These are phyloP conservation scores for Clarias gariepinus DNA, from an alignment of 2,113 vertebrate genomes.

Conservation along the genomic window DNA sequence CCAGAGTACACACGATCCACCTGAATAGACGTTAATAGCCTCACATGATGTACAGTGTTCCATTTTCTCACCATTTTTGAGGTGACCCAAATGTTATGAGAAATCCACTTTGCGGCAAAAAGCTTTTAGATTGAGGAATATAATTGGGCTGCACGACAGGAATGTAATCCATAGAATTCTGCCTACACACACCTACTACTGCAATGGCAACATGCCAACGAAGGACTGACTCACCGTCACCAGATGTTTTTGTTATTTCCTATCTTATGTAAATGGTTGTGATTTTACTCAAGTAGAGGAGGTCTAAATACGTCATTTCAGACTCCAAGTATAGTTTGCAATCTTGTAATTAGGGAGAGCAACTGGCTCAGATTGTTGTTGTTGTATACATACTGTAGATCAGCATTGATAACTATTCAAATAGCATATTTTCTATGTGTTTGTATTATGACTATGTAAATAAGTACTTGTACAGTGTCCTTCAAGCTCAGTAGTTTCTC, in stretches of 20 bases:
- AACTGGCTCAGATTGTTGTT: not conserved
- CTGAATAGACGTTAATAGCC: not conserved
- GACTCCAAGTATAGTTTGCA: not conserved
- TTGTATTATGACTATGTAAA: conserved; percentile 5
- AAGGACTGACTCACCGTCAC: conserved; percentile 31
- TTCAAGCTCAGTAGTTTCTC: conserved; percentile 38
- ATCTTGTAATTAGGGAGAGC: not conserved
- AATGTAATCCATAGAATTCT: conserved; percentile 32
- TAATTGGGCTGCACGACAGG: conserved; percentile 34
- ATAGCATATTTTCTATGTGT: not conserved
- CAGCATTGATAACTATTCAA: not conserved
- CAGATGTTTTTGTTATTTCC: conserved; percentile 18
- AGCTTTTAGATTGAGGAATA: conserved; percentile 22
- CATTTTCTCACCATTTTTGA: not conserved
- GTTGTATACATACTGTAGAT: not conserved
- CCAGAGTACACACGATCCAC: conserved; percentile 36
- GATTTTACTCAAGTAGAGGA: not conserved
- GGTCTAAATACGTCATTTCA: not conserved
- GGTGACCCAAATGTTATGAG: conserved; percentile 36
- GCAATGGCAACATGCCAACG: conserved; percentile 9
- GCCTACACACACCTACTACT: conserved; percentile 41
- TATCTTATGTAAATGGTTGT: conserved; percentile 29
- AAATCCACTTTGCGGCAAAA: conserved; percentile 35
- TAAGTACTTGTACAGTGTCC: conserved; percentile 27
- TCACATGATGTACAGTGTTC: not conserved